These are phyloP conservation scores for Falcaria lacertinaria DNA, from an alignment of 2,888 invertebrate species.

Conservation along the genomic window DNA sequence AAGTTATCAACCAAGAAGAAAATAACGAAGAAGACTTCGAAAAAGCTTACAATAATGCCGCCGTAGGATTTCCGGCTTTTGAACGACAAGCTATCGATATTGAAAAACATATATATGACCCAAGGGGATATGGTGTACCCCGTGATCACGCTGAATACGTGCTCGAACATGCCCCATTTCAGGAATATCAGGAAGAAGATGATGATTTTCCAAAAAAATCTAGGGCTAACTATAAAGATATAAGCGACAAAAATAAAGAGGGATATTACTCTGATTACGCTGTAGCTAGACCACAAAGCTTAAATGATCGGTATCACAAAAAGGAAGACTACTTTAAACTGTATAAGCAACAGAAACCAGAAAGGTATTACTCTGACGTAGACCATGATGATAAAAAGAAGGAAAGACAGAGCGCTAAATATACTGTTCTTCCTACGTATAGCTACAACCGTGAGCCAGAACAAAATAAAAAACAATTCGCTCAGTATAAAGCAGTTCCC, in stretches of 20 bases:
- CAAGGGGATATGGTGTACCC: conserved; percentile 49
- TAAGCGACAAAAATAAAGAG: conserved; percentile 56
- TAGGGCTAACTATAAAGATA: conserved; percentile 56
- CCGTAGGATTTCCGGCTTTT: conserved; percentile 64
- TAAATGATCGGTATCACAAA: conserved; percentile 47
- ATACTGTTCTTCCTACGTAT: conserved; percentile 36
- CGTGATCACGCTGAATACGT: conserved; percentile 43
- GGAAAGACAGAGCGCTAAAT: conserved; percentile 48
- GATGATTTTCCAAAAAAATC: conserved; percentile 55
- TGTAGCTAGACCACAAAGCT: conserved; percentile 55
- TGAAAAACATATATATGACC: conserved; percentile 61
- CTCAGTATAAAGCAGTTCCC: conserved; percentile 48
- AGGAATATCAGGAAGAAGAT: conserved; percentile 55
- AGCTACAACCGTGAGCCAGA: conserved; percentile 32
- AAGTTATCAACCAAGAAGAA: conserved; percentile 52
- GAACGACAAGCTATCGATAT: conserved; percentile 36
- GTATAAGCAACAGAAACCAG: conserved; percentile 54
- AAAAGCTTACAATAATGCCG: conserved; percentile 64
- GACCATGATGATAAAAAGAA: conserved; percentile 34
- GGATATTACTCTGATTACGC: conserved; percentile 60
- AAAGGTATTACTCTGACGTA: conserved; percentile 31
- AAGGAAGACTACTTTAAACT: conserved; percentile 62
- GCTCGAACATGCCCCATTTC: conserved; percentile 49
- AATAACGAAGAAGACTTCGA: conserved; percentile 71
- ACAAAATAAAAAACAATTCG: conserved; percentile 45